Conservation (phyloP, 64 coral and sea anemone species). For the Trachythela sp. region DNA sequence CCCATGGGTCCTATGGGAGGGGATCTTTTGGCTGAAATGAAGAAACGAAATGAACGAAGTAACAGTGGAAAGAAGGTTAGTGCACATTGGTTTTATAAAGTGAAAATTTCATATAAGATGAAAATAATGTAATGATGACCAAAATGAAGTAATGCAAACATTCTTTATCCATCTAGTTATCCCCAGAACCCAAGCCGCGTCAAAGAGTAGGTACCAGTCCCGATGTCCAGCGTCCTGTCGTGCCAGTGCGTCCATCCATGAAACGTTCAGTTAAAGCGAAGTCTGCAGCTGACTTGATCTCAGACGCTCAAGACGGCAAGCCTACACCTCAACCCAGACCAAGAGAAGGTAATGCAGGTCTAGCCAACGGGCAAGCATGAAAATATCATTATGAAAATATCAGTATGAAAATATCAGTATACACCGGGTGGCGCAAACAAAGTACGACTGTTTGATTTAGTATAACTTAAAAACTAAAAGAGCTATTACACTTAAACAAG, state of each 20-base stretch:
- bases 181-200: conserved; percentile 9
- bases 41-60: conserved; percentile 1
- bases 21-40: neutral
- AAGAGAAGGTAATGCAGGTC: neutral
- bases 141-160: too few species aligned
- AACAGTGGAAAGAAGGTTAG: neutral
- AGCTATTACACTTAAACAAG: too few species aligned
- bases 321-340: neutral
- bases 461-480: too few species aligned
- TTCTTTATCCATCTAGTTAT: neutral
- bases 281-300: neutral
- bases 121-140: too few species aligned
- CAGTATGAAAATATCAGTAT: neutral
- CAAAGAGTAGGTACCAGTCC: neutral
- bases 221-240: neutral
- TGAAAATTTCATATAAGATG: too few species aligned
- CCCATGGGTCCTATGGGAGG: neutral
- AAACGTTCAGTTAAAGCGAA: conserved; percentile 15
- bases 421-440: too few species aligned
- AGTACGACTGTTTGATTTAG: too few species aligned
- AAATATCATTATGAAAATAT: neutral
- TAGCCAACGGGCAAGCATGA: too few species aligned
- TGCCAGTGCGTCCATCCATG: neutral
- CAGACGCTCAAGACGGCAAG: neutral
- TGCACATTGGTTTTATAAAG: neutral